Conservation (phyloP, 1,140 invertebrate species). For the Meteorus sp. region DNA sequence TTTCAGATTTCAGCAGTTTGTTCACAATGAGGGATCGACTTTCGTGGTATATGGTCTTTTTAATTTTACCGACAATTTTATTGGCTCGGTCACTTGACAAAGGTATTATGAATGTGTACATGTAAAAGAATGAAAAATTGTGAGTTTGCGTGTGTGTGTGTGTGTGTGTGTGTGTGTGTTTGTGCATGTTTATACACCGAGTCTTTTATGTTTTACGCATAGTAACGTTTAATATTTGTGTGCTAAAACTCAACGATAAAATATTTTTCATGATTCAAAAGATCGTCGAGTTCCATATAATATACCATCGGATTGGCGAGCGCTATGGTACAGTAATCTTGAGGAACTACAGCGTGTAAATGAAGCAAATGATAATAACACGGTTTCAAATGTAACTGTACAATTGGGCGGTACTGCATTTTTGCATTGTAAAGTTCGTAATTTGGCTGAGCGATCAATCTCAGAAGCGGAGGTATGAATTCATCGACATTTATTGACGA, state of each 20-base stretch:
- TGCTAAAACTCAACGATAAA: constrained; percentile 14
- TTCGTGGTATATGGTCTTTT: constrained; percentile 58
- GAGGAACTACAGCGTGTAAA: constrained; percentile 62
- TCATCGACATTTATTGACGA: not conserved
- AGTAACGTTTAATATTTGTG: no score
- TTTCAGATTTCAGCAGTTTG: constrained; percentile 41
- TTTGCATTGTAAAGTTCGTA: constrained; percentile 77
- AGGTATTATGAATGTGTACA: no score
- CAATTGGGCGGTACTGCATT: constrained; percentile 82
- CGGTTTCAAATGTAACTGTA: constrained; percentile 76
- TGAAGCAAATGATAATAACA: constrained; percentile 69
- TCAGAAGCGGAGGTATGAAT: constrained; percentile 56
- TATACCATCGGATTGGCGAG: constrained; percentile 61
- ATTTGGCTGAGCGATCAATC: constrained; percentile 68
- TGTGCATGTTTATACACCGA: not conserved
- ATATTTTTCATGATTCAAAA: constrained; percentile 37
- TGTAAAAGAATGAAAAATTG: no score
- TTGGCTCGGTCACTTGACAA: constrained; percentile 58
- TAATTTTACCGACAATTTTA: constrained; percentile 57
- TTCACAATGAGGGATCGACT: constrained; percentile 57
- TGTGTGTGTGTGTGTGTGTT: not conserved
- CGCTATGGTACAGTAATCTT: constrained; percentile 66
- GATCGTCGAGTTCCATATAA: constrained; percentile 56
- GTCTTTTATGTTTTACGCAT: no score
- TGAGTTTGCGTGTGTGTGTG: not conserved